These are phyloP conservation scores for Sebastes ruberrimus DNA, from an alignment of 2,797 vertebrate genomes.

Conservation along the genomic window DNA sequence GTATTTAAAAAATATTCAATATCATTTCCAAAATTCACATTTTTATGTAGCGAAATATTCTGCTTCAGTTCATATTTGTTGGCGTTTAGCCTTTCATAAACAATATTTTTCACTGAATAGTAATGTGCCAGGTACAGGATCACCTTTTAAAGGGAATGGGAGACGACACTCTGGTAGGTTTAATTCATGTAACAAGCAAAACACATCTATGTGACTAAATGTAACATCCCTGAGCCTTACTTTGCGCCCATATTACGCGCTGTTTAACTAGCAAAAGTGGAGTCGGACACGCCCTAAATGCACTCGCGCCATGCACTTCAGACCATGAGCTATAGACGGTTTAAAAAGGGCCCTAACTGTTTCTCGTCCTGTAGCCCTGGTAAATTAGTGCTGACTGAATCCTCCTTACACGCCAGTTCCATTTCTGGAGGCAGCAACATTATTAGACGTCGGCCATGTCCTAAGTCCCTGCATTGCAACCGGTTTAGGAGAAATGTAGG, in stretches of 20 bases:
- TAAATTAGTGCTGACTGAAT: slow-evolving; percentile 48
- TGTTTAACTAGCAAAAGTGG: not conserved
- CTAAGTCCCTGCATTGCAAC: slow-evolving; percentile 63
- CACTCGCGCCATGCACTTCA: not conserved
- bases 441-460: slow-evolving; percentile 55
- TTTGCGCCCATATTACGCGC: not conserved
- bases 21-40: not conserved
- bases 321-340: not conserved
- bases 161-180: not conserved
- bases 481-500: slow-evolving; percentile 79
- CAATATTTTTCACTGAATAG: not conserved
- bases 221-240: not conserved
- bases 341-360: not conserved
- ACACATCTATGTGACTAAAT: not conserved
- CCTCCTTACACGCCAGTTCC: slow-evolving; percentile 35
- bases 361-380: slow-evolving; percentile 20
- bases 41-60: too few species aligned
- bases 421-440: slow-evolving; percentile 59
- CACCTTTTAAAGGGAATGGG: not conserved
- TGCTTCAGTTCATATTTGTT: not conserved
- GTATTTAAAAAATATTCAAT: not conserved
- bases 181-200: not conserved
- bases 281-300: not conserved
- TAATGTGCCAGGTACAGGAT: not conserved
- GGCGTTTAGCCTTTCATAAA: not conserved